These are phyloP conservation scores for Fabriciana adippe DNA, from an alignment of 2,888 invertebrate species.

Conservation along the genomic window DNA sequence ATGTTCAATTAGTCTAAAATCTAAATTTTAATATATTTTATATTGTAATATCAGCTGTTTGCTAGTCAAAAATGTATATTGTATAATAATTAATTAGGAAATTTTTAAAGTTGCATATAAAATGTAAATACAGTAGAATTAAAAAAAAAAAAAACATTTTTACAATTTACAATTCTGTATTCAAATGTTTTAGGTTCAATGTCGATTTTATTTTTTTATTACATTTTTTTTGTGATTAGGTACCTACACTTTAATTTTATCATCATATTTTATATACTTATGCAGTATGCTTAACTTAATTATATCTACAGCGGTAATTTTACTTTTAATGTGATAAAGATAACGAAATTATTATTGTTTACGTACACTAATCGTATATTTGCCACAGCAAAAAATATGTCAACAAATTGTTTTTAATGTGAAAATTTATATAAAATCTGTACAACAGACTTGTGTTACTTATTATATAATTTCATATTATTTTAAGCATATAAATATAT, in stretches of 20 bases:
- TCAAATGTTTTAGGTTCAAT: neutral
- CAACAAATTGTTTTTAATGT: slow-evolving; percentile 4
- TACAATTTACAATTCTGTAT: neutral
- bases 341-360: slow-evolving; percentile 28
- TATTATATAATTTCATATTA: slow-evolving; percentile 40
- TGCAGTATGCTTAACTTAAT: neutral
- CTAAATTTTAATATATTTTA: slow-evolving; percentile 5
- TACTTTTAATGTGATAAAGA: slow-evolving; percentile 34
- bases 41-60: slow-evolving; percentile 42
- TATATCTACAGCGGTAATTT: slow-evolving; percentile 11
- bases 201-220: neutral
- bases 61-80: slow-evolving; percentile 53
- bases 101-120: slow-evolving; percentile 4
- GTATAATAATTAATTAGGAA: slow-evolving; percentile 1
- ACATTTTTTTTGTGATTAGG: neutral
- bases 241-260: slow-evolving; percentile 2
- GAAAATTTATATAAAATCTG: slow-evolving; percentile 39
- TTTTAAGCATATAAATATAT: slow-evolving; percentile 38
- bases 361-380: slow-evolving; percentile 31
- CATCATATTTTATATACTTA: neutral
- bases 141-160: neutral
- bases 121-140: neutral
- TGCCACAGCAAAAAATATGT: slow-evolving; percentile 21
- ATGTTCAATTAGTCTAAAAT: slow-evolving; percentile 7
- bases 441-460: slow-evolving; percentile 41